Conservation (phyloP, 2,888 invertebrate species). For the Ormyrus pomaceus region DNA sequence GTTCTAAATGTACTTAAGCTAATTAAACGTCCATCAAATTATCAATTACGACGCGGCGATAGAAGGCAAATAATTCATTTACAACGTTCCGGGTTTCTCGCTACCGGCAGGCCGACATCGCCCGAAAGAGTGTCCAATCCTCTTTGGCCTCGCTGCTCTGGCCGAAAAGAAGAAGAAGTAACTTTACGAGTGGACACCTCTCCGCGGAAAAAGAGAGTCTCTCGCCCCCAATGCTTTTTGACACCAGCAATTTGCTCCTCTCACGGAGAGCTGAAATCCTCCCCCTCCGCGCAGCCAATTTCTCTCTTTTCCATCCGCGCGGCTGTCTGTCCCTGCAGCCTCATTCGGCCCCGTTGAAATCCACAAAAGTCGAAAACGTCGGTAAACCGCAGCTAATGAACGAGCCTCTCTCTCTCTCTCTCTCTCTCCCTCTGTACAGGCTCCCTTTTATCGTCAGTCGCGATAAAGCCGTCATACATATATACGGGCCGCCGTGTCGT, state of each 20-base stretch:
- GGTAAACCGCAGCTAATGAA: conserved; percentile 65
- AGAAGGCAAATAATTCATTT: too few relatives aligned
- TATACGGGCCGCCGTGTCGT: background rate
- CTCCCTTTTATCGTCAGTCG: conserved; percentile 44
- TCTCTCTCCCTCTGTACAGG: background rate
- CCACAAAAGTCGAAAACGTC: conserved; percentile 51
- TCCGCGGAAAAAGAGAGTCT: background rate
- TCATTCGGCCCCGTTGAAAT: conserved; percentile 2
- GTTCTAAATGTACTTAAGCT: too few relatives aligned
- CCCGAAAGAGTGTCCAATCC: too few relatives aligned
- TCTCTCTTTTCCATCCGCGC: background rate
- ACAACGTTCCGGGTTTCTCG: too few relatives aligned
- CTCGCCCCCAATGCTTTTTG: conserved; percentile 7
- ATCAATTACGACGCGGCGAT: too few relatives aligned
- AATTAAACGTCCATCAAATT: too few relatives aligned
- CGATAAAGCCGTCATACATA: conserved; percentile 50
- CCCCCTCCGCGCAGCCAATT: background rate
- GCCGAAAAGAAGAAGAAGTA: background rate
- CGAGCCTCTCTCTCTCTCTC: conserved; percentile 55
- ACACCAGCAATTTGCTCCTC: conserved; percentile 30
- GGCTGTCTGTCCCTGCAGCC: background rate
- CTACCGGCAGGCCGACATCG: too few relatives aligned
- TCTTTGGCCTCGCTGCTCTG: background rate
- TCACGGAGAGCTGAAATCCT: background rate
- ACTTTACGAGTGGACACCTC: background rate